Base-by-base conservation (phyloP, 2,113 vertebrate species). In the Gadus chalcogrammus region DNA sequence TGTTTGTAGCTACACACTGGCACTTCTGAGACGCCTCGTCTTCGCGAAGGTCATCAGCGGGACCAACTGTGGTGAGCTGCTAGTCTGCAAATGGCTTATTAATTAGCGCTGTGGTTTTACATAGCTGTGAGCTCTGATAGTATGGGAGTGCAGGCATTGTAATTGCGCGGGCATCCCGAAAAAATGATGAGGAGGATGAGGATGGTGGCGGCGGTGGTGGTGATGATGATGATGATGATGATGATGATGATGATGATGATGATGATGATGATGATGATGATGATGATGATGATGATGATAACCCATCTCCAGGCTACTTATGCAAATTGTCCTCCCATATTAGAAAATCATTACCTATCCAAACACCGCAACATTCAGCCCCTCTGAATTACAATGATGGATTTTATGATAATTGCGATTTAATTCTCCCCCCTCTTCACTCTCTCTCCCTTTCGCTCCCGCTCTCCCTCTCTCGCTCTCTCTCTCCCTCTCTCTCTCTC, bases 311-410 rank as follows among this genome's bases (percentile, higher is more conserved):
- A 85, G 94, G 94, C 95, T 96, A 94, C 95, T 98, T 98, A 98
- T 99, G 97, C 96, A 98, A 98, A 99, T 99, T 95, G 94, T 91
- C 84, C 74, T 52, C 89, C 85, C 94, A 89, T 97, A 99, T 99
- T 99, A 99, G 94, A 97, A 98, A 98, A 98, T 97, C 96, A 98
- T 99, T 98, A 99, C 95, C 95, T 97, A 96, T 94, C 95, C 96
- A 99, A 99, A 99, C 95, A 98, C 91, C 85, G 93, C 92, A 91
- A 96, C 95, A 94, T 95, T 95, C 85, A 86, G 85, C 89, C 86
- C 61, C 93, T 93, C 94, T 95, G 95, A 95, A 98, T 98, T 95
- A 97, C 95, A 96, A 96, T 98, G 95, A 98, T 97, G 95, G 95
- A 97, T 97, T 98, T 98, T 97, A 98, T 98, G 95, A 98, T 98